Evolutionary conservation across 2,888 invertebrate genomes (phyloP), one percentile per base, ranked within the genome.

Genomic region (Lasioglossum vierecki): DNA sequence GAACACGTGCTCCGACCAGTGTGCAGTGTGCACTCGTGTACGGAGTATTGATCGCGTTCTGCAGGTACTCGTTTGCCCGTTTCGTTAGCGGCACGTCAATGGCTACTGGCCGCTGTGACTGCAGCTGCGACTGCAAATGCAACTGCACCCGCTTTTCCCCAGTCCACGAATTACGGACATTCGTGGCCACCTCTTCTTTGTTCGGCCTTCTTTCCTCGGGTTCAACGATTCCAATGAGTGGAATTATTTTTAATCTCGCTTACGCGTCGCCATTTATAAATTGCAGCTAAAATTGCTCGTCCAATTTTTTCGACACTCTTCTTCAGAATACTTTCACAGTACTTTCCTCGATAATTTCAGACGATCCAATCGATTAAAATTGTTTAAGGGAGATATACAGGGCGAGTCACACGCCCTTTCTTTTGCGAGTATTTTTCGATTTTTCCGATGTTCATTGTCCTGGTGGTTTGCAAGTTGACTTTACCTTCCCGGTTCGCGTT

Each of bases 11-110:
- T 90, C 78, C 71, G 77, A 75, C 77, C 86, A 83, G 88, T 88
- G 80, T 86, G 76, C 72, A n/a, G 57, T 11, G 80, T 86, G 76
- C 72, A 81, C 86, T 90, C 88, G 88, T 91, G 88, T 87, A 87
- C 83, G 73, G 86, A 91, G 93, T 93, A 93, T 93, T 93, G 93
- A 93, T 93, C 93, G 93, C 90, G 90, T 88, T 89, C 91, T 88
- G 91, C 88, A 73, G 91, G 91, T 89, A 91, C 91, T 90, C 88
- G 90, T 90, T 93, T 84, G 90, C 89, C 88, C 88, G 91, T 93
- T 92, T 90, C 84, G 87, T 86, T 90, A 84, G 85, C 84, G 84
- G 90, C 82, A 81, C 84, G 83, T 84, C 88, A 90, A 90, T 89
- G 87, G 80, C 80, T 76, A 82, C 80, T 75, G 82, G 82, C 83